Base-by-base conservation (phyloP, 2,888 invertebrate genomes). In the Euplexia lucipara region DNA sequence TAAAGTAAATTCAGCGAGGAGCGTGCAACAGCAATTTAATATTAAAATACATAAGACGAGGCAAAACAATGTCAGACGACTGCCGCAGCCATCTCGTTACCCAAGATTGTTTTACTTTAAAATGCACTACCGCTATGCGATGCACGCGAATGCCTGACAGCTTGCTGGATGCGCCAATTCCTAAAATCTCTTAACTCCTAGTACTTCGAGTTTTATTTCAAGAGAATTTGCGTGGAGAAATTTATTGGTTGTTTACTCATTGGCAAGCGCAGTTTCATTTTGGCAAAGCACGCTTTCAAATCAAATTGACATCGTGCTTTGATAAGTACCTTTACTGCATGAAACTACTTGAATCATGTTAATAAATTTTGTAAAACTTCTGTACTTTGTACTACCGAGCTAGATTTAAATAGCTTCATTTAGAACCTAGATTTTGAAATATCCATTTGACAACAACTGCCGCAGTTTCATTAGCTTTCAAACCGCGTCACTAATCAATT, bases 61-160 rank as follows among this genome's bases (percentile, higher is more conserved):
- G 61, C 52, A 63, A 62, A 75, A 77, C 79, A 67, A 77, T 69
- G 57, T 65, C 47, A 60, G 57, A 32, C 59, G 30, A 59, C 41
- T 53, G 59, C 47, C 51, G 67, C 44, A 62, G 64, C 65, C 70
- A 76, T 79, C 82, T 81, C 67, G 79, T 83, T 79, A 76, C 72
- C 69, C 54, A 52, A 75, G 67, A 81, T 82, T 82, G 75, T 76
- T 79, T 79, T 68, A 70, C 71, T 75, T 66, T 73, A 73, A 79
- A 78, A 72, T 78, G 75, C 74, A 73, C 63, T 57, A 34, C 53
- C 22, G 61, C 45, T 45, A 22, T 34, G 49, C 61, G 26, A 34
- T 37, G 56, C 53, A 37, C 44, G 57, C 51, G 58, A 63, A 48
- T 35, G 42, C 53, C 45, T n/a, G 53, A 54, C 68, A 75, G 63